Evolutionary conservation across 2,113 vertebrate genomes (phyloP).

Genomic region (Coturnix japonica): DNA sequence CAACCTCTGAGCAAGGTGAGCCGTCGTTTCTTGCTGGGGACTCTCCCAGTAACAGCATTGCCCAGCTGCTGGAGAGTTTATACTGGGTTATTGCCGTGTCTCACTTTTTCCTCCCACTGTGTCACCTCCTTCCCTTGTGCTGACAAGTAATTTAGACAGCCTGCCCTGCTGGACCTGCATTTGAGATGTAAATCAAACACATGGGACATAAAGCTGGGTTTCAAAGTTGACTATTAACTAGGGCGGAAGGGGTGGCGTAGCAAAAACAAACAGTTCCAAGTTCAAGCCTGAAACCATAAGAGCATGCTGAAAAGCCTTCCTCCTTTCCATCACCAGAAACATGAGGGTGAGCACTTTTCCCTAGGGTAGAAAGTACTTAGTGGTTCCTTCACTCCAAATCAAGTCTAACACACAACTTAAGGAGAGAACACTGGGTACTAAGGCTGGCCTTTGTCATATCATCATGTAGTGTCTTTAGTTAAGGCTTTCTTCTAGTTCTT

Average conservation of each 20-base stretch:
- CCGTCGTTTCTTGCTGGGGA: neutral
- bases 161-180: slow-evolving; percentile 50
- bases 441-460: neutral
- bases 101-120: slow-evolving; percentile 50
- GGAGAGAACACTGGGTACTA: neutral
- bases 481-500: neutral
- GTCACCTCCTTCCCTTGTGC: slow-evolving; percentile 63
- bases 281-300: slow-evolving; percentile 64
- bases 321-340: neutral
- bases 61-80: slow-evolving; percentile 6
- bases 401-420: neutral
- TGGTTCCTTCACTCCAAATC: neutral
- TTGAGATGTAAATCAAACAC: slow-evolving; percentile 70
- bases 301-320: slow-evolving; percentile 12
- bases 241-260: slow-evolving; percentile 65
- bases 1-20: slow-evolving; percentile 26
- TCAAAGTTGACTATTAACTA: slow-evolving; percentile 72
- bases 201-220: slow-evolving; percentile 48
- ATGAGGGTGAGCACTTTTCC: neutral
- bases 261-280: slow-evolving; percentile 74
- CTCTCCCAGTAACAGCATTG: neutral
- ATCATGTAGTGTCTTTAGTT: neutral
- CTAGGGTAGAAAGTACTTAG: neutral
- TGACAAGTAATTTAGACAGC: slow-evolving; percentile 64
- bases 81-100: neutral